Evolutionary conservation across 2,888 invertebrate species (phyloP).

Genomic region (Agriotes lineatus): DNA sequence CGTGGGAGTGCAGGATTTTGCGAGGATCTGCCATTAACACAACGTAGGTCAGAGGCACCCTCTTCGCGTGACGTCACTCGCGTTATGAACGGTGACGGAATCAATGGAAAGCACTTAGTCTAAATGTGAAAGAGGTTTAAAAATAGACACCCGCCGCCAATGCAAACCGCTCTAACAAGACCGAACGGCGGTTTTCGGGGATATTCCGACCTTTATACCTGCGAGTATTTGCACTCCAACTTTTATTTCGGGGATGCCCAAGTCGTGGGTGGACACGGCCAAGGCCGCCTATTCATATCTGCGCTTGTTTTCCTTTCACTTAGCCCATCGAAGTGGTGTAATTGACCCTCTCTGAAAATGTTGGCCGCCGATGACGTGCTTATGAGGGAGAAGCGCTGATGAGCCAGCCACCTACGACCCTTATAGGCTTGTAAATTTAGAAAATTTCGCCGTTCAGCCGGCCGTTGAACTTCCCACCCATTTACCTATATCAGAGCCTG

Average conservation of each 20-base stretch:
- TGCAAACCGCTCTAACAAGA: background rate
- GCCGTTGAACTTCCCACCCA: constrained; percentile 58
- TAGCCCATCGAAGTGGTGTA: too few relatives aligned
- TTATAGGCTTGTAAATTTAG: background rate
- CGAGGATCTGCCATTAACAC: background rate
- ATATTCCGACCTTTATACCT: too few relatives aligned
- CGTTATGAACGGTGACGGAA: constrained; percentile 28
- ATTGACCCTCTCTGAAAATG: too few relatives aligned
- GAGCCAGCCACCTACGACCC: background rate
- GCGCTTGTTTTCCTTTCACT: too few relatives aligned
- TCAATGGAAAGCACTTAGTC: constrained; percentile 28
- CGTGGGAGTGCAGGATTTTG: background rate
- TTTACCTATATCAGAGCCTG: constrained; percentile 57
- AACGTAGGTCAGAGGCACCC: background rate
- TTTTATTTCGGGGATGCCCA: too few relatives aligned
- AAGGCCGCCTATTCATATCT: too few relatives aligned
- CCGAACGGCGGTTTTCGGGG: too few relatives aligned
- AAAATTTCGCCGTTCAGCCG: background rate
- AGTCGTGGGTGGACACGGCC: too few relatives aligned
- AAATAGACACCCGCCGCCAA: constrained; percentile 11
- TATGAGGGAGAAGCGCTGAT: too few relatives aligned
- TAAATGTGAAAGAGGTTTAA: constrained; percentile 29
- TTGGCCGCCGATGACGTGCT: too few relatives aligned
- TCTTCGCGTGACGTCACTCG: constrained; percentile 7
- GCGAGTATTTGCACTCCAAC: too few relatives aligned